phyloP scores from a whole-genome alignment of 2,113 vertebrate genomes.

The Phylloscopus trochilus region DNA sequence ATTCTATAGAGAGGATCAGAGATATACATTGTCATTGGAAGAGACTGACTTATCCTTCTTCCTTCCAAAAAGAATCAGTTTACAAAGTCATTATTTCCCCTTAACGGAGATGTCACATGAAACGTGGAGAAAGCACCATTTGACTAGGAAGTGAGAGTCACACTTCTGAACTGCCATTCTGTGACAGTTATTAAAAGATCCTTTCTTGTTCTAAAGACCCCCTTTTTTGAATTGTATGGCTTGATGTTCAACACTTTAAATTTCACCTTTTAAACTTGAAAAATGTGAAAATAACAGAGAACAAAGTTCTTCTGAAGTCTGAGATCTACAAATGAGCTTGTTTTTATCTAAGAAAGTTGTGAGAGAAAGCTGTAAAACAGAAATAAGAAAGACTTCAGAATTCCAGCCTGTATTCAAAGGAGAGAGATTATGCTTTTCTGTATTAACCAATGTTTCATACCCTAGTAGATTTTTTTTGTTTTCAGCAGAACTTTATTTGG shows the following conservation, averaged over 20 bases:
- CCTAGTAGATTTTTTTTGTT: background rate
- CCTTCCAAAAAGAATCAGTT: background rate
- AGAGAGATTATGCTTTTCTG: background rate
- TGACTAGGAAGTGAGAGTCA: background rate
- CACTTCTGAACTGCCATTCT: conserved; percentile 15
- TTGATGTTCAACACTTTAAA: conserved; percentile 14
- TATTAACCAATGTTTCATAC: background rate
- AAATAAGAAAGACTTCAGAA: background rate
- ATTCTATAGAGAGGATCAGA: background rate
- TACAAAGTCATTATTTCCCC: conserved; percentile 7
- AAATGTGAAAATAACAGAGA: conserved; percentile 11
- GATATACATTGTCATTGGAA: background rate
- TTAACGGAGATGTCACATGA: background rate
- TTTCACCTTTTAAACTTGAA: conserved; percentile 22
- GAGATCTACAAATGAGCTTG: background rate
- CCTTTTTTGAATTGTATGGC: background rate
- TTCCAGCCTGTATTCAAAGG: background rate
- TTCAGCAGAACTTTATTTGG: background rate
- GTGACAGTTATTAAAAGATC: conserved; percentile 33
- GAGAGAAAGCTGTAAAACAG: background rate
- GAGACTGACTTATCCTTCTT: background rate
- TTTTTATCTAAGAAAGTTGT: background rate
- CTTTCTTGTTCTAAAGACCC: background rate
- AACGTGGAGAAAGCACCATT: background rate
- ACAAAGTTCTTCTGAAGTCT: background rate